A percentile compares a stretch with the other conserved stretches of the same genome.
Evolutionary conservation across 2,797 vertebrate species (phyloP).

Genomic region (Pitangus sulphuratus): DNA sequence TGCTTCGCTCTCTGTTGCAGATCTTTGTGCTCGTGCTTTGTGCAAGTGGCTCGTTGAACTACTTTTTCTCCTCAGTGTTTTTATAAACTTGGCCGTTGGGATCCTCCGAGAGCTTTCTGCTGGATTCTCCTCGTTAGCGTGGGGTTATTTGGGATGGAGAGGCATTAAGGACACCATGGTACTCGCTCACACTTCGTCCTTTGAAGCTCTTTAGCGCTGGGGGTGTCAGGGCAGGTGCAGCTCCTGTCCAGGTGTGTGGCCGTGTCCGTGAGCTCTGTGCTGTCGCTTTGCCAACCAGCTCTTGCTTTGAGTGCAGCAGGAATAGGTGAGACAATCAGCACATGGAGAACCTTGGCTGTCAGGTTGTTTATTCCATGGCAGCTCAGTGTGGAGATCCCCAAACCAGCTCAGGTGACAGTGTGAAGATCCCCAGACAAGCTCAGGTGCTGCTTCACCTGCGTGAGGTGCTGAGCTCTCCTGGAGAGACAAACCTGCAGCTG

Average conservation of each 20-base stretch:
- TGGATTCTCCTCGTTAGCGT: not conserved
- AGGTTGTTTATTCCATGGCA: not conserved
- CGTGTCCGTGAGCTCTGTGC: not conserved
- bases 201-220: not conserved
- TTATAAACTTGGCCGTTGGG: not conserved
- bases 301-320: not conserved
- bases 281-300: not conserved
- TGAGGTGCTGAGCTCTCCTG: not conserved
- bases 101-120: not conserved
- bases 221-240: not conserved
- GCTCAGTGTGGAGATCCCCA: not conserved
- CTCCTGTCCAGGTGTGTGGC: not conserved
- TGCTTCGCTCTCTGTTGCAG: not conserved
- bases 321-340: not conserved
- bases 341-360: not conserved
- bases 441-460: accelerated
- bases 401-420: not conserved
- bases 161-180: not conserved
- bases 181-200: not conserved
- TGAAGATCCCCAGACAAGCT: not conserved
- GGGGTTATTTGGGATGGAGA: not conserved
- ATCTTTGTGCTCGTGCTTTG: slow-evolving; percentile 27
- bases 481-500: not conserved
- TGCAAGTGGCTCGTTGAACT: not conserved
- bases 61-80: not conserved